Base-by-base conservation (phyloP, 2,113 vertebrate species). In the Grus americana region DNA sequence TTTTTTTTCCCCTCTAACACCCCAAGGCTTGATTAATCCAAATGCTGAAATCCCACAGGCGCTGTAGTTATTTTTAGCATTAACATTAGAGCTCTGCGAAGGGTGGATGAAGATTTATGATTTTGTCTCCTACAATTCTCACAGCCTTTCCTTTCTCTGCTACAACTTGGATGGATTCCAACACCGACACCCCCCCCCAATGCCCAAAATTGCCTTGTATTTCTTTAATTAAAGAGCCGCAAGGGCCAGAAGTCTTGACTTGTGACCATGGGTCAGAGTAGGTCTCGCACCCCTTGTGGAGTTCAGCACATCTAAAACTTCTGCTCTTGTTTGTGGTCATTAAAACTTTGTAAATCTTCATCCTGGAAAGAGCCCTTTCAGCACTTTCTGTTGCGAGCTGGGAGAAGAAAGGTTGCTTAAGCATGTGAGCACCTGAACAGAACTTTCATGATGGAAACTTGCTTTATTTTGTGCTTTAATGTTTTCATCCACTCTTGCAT, bases 21-120 rank as follows among this genome's bases (percentile, higher is more conserved):
- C 4, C 0, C 54, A 76, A 80, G 94, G 30, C 73, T 95, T 92
- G 90, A 97, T 97, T 97, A 96, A 96, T 96, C 93, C 89, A 90
- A 95, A 95, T 3, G 52, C 47, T 88, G 83, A 92, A 89, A 68
- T 94, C 85, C 79, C 27, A 0, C 59, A 75, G 50, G 80, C 73
- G 5, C 78, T 88, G 50, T 42, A 55, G 80, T 95, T 98, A 97
- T 97, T 97, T 97, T 98, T 97, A 96, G 91, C 74, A 80, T 96
- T 91, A 81, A 78, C 22, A 16, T 95, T 86, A 66, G 42, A 86
- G 49, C 92, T 97, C 86, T 95, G 57, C 47, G 81, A 97, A 96
- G 67, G 88, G 18, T 79, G 92, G 40, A 86, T 89, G 78, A 95
- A 95, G 94, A 95, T 96, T 84, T 95, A 91, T 95, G 81, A 40